These are phyloP conservation scores for Melierax canorus DNA, from an alignment of 2,113 vertebrate species.

Conservation along the genomic window DNA sequence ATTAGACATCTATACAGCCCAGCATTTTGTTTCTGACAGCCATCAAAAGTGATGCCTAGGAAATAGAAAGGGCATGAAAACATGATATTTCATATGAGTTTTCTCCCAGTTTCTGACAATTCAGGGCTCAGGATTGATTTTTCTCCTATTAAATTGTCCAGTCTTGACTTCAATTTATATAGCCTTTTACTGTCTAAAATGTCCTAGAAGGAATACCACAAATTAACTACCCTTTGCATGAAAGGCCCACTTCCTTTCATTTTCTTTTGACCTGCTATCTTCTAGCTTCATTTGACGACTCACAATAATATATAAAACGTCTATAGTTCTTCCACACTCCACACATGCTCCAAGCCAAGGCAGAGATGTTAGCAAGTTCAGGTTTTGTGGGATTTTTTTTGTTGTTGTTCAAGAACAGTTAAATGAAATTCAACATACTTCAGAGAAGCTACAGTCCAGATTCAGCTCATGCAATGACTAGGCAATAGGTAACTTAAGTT, in stretches of 20 bases:
- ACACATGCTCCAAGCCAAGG: neutral
- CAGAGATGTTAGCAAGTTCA: neutral
- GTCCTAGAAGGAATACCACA: neutral
- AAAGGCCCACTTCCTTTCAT: neutral
- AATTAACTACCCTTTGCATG: neutral
- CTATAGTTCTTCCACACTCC: neutral
- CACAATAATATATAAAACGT: neutral
- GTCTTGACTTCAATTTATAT: neutral
- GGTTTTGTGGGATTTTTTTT: neutral
- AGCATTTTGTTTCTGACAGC: neutral
- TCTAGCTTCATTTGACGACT: neutral
- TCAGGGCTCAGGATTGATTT: neutral
- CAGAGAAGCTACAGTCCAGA: neutral
- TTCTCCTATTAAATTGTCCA: neutral
- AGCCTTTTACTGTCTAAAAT: neutral
- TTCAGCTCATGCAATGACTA: neutral
- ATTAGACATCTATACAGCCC: neutral
- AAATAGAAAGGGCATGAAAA: neutral
- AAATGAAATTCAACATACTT: neutral
- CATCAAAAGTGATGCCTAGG: neutral
- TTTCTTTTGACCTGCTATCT: neutral
- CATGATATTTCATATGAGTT: neutral
- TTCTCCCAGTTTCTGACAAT: neutral
- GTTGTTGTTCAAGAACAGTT: neutral
- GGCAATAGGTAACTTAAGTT: neutral